Conservation (phyloP, 23 tunicate species). For the Corella eumyota region DNA sequence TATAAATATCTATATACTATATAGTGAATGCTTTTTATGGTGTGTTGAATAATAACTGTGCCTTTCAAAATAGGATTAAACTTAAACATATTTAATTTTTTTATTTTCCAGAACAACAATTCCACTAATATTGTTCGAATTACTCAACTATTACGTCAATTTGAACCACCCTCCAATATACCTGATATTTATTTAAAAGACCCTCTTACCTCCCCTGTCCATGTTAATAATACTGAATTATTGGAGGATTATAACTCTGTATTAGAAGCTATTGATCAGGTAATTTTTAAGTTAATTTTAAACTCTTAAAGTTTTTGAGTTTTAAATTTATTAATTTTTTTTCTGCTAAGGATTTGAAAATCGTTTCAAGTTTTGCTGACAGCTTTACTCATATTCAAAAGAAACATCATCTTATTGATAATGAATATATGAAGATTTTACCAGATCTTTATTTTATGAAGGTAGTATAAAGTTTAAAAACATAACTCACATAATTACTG, state of each 20-base stretch:
- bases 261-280: conserved; percentile 28
- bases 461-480: conserved; percentile 20
- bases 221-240: conserved; percentile 11
- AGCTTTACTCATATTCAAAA: background rate
- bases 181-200: conserved; percentile 1
- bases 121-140: conserved; percentile 2
- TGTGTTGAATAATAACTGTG: no score
- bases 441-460: conserved; percentile 39
- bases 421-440: conserved; percentile 16
- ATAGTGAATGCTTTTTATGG: no score
- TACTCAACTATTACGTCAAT: conserved; percentile 51
- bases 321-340: background rate
- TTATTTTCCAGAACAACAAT: background rate
- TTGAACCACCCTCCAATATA: conserved; percentile 50
- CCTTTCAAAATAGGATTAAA: no score
- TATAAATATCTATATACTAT: no score
- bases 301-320: background rate
- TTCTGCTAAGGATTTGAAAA: conserved; percentile 26
- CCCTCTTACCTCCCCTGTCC: conserved; percentile 28
- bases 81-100: no score
- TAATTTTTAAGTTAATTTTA: background rate
- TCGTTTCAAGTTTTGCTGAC: conserved; percentile 24
- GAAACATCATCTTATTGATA: conserved; percentile 15
- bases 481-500: no score
- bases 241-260: conserved; percentile 24